These are phyloP conservation scores for Eilema caniola DNA, from an alignment of 2,888 invertebrate species.

Conservation along the genomic window DNA sequence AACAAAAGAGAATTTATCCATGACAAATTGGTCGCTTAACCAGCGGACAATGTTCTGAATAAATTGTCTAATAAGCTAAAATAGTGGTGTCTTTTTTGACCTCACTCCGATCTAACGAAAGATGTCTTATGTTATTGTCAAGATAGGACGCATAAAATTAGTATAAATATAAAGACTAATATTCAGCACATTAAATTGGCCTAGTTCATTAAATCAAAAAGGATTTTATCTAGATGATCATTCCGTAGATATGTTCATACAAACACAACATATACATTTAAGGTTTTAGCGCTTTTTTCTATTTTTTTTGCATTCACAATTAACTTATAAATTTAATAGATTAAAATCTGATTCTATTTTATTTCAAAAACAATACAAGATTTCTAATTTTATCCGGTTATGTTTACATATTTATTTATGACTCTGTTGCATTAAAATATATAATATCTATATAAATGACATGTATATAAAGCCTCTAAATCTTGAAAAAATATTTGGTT, in stretches of 20 bases:
- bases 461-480: neutral
- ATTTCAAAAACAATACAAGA: constrained; percentile 13
- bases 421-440: neutral
- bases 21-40: constrained; percentile 76
- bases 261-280: neutral
- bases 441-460: neutral
- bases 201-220: constrained; percentile 26
- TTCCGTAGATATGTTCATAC: neutral
- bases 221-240: constrained; percentile 10
- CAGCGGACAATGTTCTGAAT: constrained; percentile 69
- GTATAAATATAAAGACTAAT: constrained; percentile 23
- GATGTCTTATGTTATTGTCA: constrained; percentile 26
- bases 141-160: constrained; percentile 37
- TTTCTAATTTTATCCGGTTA: neutral
- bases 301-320: neutral
- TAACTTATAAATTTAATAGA: neutral
- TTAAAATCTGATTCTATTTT: constrained; percentile 3
- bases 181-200: constrained; percentile 33
- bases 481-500: neutral
- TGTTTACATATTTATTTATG: constrained; percentile 4
- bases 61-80: constrained; percentile 68
- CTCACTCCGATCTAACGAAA: constrained; percentile 35
- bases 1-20: constrained; percentile 73
- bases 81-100: constrained; percentile 49
- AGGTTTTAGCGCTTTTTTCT: neutral